These are phyloP conservation scores for Gobius niger DNA, from an alignment of 2,113 vertebrate genomes.

Conservation along the genomic window DNA sequence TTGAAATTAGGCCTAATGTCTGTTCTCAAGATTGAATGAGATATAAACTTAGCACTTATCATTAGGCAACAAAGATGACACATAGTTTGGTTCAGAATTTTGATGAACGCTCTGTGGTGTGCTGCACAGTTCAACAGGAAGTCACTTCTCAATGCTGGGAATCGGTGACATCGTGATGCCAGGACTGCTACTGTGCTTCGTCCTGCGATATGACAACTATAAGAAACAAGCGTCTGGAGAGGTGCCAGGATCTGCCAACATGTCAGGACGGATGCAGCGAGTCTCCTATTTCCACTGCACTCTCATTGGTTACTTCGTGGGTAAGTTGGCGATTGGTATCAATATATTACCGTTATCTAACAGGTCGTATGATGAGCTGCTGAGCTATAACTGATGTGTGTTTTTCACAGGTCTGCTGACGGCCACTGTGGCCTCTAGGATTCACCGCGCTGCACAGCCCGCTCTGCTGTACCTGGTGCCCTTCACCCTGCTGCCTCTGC, in stretches of 20 bases:
- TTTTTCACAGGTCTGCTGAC: conserved; percentile 88
- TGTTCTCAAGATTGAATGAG: too few species aligned
- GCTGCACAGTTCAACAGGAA: conserved; percentile 88
- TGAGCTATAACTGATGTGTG: not conserved
- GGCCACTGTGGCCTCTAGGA: conserved; percentile 96
- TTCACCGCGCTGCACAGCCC: conserved; percentile 96
- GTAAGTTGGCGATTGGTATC: conserved; percentile 73
- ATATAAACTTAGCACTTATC: too few species aligned
- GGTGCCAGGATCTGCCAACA: conserved; percentile 83
- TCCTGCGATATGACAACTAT: conserved; percentile 97
- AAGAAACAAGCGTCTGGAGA: conserved; percentile 94
- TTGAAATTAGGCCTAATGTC: too few species aligned
- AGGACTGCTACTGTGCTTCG: conserved; percentile 96
- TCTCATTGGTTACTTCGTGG: conserved; percentile 98
- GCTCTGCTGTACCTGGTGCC: conserved; percentile 98
- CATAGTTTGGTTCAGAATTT: too few species aligned
- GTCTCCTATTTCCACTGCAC: conserved; percentile 99
- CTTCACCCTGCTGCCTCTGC: conserved; percentile 98
- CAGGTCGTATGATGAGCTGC: not conserved
- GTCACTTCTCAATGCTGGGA: conserved; percentile 99
- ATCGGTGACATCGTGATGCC: conserved; percentile 99
- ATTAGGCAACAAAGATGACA: too few species aligned
- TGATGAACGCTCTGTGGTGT: not conserved
- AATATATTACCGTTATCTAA: not conserved
- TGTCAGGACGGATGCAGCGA: conserved; percentile 95